A percentile compares a stretch with the other conserved stretches of the same genome.
Conservation (phyloP, 2,113 vertebrate genomes). For the Sander lucioperca region DNA sequence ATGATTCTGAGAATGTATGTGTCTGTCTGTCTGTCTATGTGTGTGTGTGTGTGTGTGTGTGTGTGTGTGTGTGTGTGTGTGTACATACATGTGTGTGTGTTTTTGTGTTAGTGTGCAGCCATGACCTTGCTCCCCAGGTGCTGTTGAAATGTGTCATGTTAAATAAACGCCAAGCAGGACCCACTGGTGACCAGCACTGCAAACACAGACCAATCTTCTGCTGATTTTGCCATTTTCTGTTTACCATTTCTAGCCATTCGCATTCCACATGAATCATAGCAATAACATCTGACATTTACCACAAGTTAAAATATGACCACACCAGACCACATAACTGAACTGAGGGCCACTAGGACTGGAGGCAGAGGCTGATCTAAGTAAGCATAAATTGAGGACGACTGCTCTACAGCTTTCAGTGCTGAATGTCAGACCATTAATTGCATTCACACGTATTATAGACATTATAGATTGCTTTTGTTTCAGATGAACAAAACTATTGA, state of each 20-base stretch:
- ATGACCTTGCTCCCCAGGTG: slow-evolving; percentile 71
- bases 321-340: slow-evolving; percentile 40
- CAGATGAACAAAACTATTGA: slow-evolving; percentile 33
- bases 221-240: slow-evolving; percentile 69
- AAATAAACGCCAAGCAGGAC: slow-evolving; percentile 62
- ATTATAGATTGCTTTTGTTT: slow-evolving; percentile 46
- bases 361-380: slow-evolving; percentile 47
- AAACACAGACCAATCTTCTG: slow-evolving; percentile 62
- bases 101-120: slow-evolving; percentile 34
- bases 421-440: slow-evolving; percentile 20
- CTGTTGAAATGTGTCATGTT: slow-evolving; percentile 68
- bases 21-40: neutral
- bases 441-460: slow-evolving; percentile 25
- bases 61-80: slow-evolving; percentile 4
- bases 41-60: neutral
- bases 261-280: slow-evolving; percentile 64
- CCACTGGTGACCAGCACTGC: slow-evolving; percentile 63
- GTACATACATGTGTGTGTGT: neutral
- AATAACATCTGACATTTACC: slow-evolving; percentile 70
- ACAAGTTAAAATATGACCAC: slow-evolving; percentile 67
- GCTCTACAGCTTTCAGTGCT: slow-evolving; percentile 32
- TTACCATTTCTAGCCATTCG: slow-evolving; percentile 49
- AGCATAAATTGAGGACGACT: slow-evolving; percentile 35
- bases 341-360: slow-evolving; percentile 27
- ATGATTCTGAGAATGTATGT: slow-evolving; percentile 18